Evolutionary conservation across 2,888 invertebrate genomes (phyloP), one percentile per base, ranked within the genome.

Genomic region (Abscondita cerata): DNA sequence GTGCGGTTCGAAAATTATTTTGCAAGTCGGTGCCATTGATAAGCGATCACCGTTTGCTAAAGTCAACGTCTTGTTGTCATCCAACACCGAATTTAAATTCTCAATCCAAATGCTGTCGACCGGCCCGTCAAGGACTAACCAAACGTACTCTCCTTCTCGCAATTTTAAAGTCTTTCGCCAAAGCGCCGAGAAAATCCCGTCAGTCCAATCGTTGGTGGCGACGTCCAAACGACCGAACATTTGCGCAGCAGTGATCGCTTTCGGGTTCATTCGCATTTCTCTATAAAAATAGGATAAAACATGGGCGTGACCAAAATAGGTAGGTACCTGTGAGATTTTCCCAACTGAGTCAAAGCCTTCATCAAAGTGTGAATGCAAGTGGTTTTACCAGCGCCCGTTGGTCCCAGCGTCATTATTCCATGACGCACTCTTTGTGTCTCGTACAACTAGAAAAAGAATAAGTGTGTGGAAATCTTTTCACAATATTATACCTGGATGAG

Each of bases 51-150:
- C 95, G 75, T 98, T 98, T 2, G 97, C 97, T 69, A 98, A 81
- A 0, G 97, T 98, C 69, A 98, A 81, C 0, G 96, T 96, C 82
- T 95, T 95, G 76, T 98, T 98, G 74, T 98, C 98, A 79, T 98
- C 98, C 52, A 98, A 83, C 0, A 98, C 98, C 0, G 97, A 97
- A 80, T 98, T 98, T 68, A 98, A 86, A 81, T 98, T 98, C 80
- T 98, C 98, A 70, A 98, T 98, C 98, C 98, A 98, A 70, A 97
- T 96, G 72, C 96, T 95, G 77, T 98, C 98, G 0, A 98, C 97
- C 0, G 97, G 97, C 0, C 98, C 98, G 75, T 98, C 97, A 38
- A 98, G 82, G 0, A 98, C 95, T 46, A 98, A 81, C 98, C 98
- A 98, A 16, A 97, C 88, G 76, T 94, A 87, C 73, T 97, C 97